These are phyloP conservation scores for Folsomia candida DNA, from an alignment of 2,888 invertebrate species.

Conservation along the genomic window DNA sequence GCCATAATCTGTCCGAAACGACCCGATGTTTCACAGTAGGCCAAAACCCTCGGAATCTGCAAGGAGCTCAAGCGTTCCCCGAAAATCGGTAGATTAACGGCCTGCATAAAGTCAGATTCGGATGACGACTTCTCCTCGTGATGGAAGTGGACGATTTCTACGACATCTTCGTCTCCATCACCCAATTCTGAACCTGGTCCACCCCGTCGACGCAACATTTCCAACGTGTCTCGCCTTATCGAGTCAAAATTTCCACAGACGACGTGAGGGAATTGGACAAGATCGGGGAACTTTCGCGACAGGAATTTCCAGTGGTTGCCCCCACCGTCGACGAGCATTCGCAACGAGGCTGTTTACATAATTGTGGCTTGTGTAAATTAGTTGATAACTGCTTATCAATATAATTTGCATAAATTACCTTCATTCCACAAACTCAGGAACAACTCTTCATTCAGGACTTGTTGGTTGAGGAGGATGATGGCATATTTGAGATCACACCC, in stretches of 20 bases:
- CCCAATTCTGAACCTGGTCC: background rate
- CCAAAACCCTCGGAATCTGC: background rate
- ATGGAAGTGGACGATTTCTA: background rate
- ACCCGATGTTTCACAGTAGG: background rate
- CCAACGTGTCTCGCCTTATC: background rate
- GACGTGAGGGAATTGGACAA: constrained; percentile 7
- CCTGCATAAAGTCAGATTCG: background rate
- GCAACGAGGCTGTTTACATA: background rate
- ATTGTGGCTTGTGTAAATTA: background rate
- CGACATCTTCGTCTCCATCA: background rate
- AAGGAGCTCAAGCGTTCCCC: background rate
- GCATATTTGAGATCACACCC: background rate
- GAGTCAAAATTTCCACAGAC: constrained; percentile 1
- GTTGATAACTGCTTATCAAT: background rate
- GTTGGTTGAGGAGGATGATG: background rate
- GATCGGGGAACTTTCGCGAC: background rate
- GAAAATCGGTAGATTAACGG: background rate
- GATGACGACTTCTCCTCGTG: background rate
- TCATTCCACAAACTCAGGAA: background rate
- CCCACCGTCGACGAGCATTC: background rate
- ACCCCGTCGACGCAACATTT: background rate
- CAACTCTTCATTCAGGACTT: background rate
- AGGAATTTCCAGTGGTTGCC: background rate
- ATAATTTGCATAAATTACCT: background rate
- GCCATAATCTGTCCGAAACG: background rate